Evolutionary conservation across 53 echinoderm and acorn worm species (phyloP), one percentile per base, ranked within the genome.

Genomic region (Paracentrotus lividus): DNA sequence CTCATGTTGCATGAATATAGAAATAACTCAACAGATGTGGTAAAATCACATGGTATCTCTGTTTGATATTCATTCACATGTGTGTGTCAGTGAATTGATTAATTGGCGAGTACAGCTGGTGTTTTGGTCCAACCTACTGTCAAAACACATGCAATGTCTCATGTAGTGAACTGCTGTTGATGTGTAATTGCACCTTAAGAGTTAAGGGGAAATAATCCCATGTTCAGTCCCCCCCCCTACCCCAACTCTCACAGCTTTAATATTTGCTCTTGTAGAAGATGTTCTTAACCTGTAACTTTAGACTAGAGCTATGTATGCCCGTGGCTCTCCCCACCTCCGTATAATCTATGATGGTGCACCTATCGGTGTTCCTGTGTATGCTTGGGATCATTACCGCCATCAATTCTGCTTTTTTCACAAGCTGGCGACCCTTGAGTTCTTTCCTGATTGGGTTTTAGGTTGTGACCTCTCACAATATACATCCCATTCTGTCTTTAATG

Each of bases 401-500:
- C 36, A 72, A 38, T 72, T 40, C 72, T 72, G 72, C n/a, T n/a
- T 72, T 72, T 72, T 72, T 64, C 64, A 64, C 27, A 64, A 27
- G 31, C 31, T 7, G 13, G 27, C 27, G 64, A 64, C 64, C 64
- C 29, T 8, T 9, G 31, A 64, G 31, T 64, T 59, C 59, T 59
- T 64, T 64, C 64, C 64, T 64, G 64, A 64, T 64, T 64, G 64
- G 12, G 64, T 64, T 15, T 64, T 29, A 64, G 64, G 12, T 29
- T 8, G 64, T 29, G 16, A 64, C 27, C 31, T 64, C 31, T 13
- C 3, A n/a, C n/a, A n/a, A n/a, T n/a, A n/a, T n/a, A n/a, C n/a
- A n/a, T n/a, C n/a, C n/a, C n/a, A n/a, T n/a, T n/a, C n/a, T n/a
- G n/a, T n/a, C n/a, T n/a, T n/a, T n/a, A n/a, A n/a, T n/a, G n/a